Evolutionary conservation across 2,888 invertebrate genomes (phyloP), one percentile per base, ranked within the genome.

Genomic region (Arenicola marina): DNA sequence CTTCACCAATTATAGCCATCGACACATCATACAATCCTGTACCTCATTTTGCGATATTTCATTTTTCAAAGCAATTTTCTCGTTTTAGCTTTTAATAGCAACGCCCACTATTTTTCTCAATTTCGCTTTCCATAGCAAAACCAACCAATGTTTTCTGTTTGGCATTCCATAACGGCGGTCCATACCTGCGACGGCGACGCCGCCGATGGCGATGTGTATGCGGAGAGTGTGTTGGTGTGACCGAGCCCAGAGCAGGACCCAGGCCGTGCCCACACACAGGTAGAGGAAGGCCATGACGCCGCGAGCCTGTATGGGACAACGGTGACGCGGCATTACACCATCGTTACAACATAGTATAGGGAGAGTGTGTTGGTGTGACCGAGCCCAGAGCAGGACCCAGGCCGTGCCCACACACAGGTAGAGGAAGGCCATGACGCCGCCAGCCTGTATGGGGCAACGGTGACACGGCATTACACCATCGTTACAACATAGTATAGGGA

Each of bases 181-280:
- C 51, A 31, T 59, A 69, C 69, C 69, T 46, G 69, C 61, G 2
- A 68, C 66, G 38, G 67, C 59, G 18, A 69, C 56, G n/a, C 45
- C 45, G 3, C 69, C 69, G 45, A 69, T 69, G 56, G 62, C 61
- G 3, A 69, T 32, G 44, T 69, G 69, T 21, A 69, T 66, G 45
- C 62, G 63, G 28, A 45, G 32, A 11, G 69, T 62, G 55, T 68
- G 63, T 48, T 53, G 29, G 31, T 63, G 65, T 2, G 67, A 48
- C 7, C 60, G 21, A 2, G 62, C 67, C 69, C 69, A 69, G 43
- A 62, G 2, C 33, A 68, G 34, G 32, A 69, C 54, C 69, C 69
- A 69, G 0, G 28, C 55, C 1, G 69, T 65, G 26, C 68, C 65
- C 2, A 59, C 45, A 1, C 56, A 28, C 31, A 69, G 67, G 53